Conservation (phyloP, 2,888 invertebrate genomes). For the Melanotus villosus region DNA sequence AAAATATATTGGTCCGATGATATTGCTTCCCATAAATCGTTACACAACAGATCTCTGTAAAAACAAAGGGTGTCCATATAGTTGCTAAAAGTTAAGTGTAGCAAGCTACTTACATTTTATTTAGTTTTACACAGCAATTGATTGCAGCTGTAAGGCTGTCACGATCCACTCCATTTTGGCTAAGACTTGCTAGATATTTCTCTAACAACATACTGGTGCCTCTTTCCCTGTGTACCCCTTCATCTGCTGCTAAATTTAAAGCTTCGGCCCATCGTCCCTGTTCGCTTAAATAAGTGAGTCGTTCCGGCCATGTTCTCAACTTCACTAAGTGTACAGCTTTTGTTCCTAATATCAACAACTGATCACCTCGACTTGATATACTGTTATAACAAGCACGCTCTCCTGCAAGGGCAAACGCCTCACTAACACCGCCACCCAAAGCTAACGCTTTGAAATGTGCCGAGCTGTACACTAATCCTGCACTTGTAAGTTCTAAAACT, state of each 20-base stretch:
- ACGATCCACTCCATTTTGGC: conserved; percentile 63
- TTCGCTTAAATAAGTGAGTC: conserved; percentile 75
- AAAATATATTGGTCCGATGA: conserved; percentile 68
- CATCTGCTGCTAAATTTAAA: conserved; percentile 71
- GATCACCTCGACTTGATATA: conserved; percentile 77
- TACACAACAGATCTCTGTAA: conserved; percentile 73
- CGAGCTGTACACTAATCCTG: conserved; percentile 88
- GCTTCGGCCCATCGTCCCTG: conserved; percentile 74
- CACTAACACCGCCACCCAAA: conserved; percentile 94
- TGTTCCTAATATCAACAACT: conserved; percentile 79
- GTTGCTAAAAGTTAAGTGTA: too few species aligned
- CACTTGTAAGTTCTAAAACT: conserved; percentile 83
- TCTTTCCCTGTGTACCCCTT: conserved; percentile 66
- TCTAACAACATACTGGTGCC: conserved; percentile 60
- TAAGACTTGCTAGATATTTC: conserved; percentile 69
- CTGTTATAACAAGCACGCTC: conserved; percentile 85
- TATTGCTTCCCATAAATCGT: conserved; percentile 75
- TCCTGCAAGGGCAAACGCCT: conserved; percentile 82
- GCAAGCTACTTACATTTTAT: conserved; percentile 71
- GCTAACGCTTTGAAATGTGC: conserved; percentile 93
- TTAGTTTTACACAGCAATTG: conserved; percentile 68
- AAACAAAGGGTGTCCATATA: too few species aligned
- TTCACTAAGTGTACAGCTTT: conserved; percentile 73
- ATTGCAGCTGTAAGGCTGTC: conserved; percentile 69
- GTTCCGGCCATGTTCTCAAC: conserved; percentile 78